Evolutionary conservation across 2,113 vertebrate species (phyloP), one percentile per base, ranked within the genome.

Genomic region (Periophthalmodon schlosseri): DNA sequence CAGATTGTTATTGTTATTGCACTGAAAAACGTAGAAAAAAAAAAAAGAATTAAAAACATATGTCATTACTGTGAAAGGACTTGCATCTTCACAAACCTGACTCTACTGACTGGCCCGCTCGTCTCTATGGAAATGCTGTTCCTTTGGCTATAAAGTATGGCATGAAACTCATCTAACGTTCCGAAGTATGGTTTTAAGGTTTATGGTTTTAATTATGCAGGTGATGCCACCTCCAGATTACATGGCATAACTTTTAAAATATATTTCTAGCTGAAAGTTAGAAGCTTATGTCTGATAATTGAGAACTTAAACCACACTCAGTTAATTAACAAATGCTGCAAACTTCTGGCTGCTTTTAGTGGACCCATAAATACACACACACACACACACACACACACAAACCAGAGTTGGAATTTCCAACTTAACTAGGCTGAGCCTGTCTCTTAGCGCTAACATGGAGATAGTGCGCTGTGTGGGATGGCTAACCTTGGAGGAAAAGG

Each of bases 401-500:
- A 65, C 16, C 34, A 69, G 14, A 49, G 75, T 18, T 76, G 73
- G 74, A 77, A 83, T 69, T 76, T 69, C 68, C 78, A 73, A 11
- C 12, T 36, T 39, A 68, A 75, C 78, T n/a, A 79, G 61, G 82
- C 54, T 56, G n/a, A 78, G 65, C 61, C 33, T 54, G 69, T n/a
- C 60, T 74, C 39, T 74, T 36, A 34, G 8, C 44, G 2, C n/a
- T 24, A 36, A 9, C 13, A 1, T 23, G 36, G 23, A 63, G 71
- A 73, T 24, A 68, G 34, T 20, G 34, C 72, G 5, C 33, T 36
- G 36, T 80, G 60, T 56, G 71, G 52, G 20, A 69, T 14, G n/a
- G 75, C 84, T 80, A 84, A 84, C 84, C 83, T 86, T 79, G 84
- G 79, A 76, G 34, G 28, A 63, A 61, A 74, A 70, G 54, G 16